These are phyloP conservation scores for Andrena camellia DNA, from an alignment of 2,888 invertebrate genomes.

Conservation along the genomic window DNA sequence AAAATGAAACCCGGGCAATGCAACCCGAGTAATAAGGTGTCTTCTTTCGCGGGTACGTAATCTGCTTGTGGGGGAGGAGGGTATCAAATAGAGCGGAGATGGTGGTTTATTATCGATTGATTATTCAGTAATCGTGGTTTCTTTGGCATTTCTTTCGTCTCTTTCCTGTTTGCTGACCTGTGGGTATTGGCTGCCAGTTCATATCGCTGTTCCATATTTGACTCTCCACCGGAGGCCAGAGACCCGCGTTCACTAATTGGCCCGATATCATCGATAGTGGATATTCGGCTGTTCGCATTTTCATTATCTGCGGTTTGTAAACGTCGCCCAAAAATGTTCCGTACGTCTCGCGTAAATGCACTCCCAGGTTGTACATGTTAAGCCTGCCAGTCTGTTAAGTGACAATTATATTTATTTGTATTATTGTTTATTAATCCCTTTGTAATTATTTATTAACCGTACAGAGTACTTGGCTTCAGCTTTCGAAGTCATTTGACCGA, in stretches of 20 bases:
- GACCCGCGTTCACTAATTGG: slow-evolving; percentile 88
- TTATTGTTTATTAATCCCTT: neutral
- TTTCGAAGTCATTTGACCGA: too few relatives aligned
- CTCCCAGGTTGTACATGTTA: slow-evolving; percentile 86
- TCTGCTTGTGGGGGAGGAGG: slow-evolving; percentile 47
- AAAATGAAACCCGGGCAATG: slow-evolving; percentile 64
- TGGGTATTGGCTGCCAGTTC: slow-evolving; percentile 89
- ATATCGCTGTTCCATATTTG: slow-evolving; percentile 87
- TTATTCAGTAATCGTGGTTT: neutral
- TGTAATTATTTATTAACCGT: too few relatives aligned
- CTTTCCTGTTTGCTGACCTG: slow-evolving; percentile 44
- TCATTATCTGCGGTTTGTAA: slow-evolving; percentile 82
- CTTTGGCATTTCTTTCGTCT: neutral
- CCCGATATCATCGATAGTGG: slow-evolving; percentile 92
- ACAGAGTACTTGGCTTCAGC: too few relatives aligned
- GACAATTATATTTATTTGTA: neutral
- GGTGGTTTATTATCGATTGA: too few relatives aligned
- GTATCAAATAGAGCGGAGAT: neutral
- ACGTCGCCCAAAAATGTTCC: slow-evolving; percentile 85
- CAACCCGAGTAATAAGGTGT: slow-evolving; percentile 63
- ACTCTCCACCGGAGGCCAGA: slow-evolving; percentile 88
- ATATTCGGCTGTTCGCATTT: slow-evolving; percentile 88
- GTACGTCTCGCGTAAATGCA: slow-evolving; percentile 86
- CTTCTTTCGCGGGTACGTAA: slow-evolving; percentile 42
- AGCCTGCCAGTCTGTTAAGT: slow-evolving; percentile 86